Conservation (phyloP, 1,140 invertebrate genomes). For the Bombus sylvicola region DNA sequence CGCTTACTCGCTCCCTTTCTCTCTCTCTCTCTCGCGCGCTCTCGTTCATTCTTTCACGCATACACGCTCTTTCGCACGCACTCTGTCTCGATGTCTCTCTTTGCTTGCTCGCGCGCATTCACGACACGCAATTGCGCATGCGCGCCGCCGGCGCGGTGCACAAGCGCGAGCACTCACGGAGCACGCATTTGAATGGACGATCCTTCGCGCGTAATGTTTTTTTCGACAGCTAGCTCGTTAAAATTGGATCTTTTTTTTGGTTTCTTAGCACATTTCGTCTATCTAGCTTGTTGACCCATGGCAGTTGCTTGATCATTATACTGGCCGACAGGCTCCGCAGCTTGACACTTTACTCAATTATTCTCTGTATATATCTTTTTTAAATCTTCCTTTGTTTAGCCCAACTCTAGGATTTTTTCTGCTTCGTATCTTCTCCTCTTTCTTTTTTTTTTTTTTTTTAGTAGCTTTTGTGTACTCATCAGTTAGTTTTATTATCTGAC, state of each 20-base stretch:
- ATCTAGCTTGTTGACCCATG: constrained; percentile 76
- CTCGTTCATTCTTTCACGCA: neutral
- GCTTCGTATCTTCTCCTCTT: constrained; percentile 23
- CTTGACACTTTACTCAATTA: constrained; percentile 71
- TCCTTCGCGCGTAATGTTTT: constrained; percentile 62
- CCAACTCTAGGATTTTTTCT: constrained; percentile 50
- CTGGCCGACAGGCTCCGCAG: constrained; percentile 76
- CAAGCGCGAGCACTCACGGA: constrained; percentile 40
- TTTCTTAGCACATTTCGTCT: constrained; percentile 74
- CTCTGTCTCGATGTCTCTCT: constrained; percentile 32
- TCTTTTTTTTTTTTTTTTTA: constrained; percentile 39
- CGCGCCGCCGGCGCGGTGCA: constrained; percentile 18
- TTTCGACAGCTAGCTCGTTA: constrained; percentile 74
- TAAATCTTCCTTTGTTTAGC: constrained; percentile 55
- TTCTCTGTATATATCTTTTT: constrained; percentile 51
- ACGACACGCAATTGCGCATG: constrained; percentile 18
- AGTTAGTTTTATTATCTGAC: constrained; percentile 61
- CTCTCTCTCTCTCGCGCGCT: neutral
- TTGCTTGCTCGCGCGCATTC: constrained; percentile 33
- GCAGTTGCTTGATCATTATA: constrained; percentile 79
- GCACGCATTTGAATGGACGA: constrained; percentile 69
- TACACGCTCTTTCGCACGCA: constrained; percentile 33
- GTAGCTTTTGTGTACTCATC: constrained; percentile 40
- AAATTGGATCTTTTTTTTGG: constrained; percentile 69
- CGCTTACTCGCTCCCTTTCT: neutral